Evolutionary conservation across 2,113 vertebrate species (phyloP).

Genomic region (Psammodynastes pulverulentus): DNA sequence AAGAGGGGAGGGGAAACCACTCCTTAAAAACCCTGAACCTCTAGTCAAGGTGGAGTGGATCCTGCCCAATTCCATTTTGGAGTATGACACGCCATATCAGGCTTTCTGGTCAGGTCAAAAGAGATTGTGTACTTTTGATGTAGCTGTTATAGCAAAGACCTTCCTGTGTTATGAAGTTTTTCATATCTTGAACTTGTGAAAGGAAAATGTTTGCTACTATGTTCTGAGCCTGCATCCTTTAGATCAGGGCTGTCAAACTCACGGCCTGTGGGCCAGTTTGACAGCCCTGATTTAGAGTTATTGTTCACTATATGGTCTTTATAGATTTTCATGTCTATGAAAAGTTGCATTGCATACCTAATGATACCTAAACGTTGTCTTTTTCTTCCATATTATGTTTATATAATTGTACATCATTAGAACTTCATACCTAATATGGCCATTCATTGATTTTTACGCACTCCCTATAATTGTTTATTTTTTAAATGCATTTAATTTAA

Average conservation of each 20-base stretch:
- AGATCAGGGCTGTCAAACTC: too few relatives aligned
- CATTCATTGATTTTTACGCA: neutral
- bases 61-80: neutral
- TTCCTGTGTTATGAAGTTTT: neutral
- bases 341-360: neutral
- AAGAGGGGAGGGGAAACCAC: neutral
- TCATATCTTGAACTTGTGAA: neutral
- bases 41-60: neutral
- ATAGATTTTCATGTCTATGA: neutral
- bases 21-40: neutral
- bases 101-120: neutral
- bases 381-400: neutral
- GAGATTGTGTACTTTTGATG: neutral
- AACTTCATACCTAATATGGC: neutral
- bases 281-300: neutral
- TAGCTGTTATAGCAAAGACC: neutral
- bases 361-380: neutral
- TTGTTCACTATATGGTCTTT: neutral
- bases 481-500: neutral
- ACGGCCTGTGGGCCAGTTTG: too few relatives aligned
- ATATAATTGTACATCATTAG: neutral
- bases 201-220: neutral
- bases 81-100: too few relatives aligned
- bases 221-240: neutral
- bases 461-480: neutral